Base-by-base conservation (phyloP, 2,888 invertebrate genomes). In the Drosophila greeni region DNA sequence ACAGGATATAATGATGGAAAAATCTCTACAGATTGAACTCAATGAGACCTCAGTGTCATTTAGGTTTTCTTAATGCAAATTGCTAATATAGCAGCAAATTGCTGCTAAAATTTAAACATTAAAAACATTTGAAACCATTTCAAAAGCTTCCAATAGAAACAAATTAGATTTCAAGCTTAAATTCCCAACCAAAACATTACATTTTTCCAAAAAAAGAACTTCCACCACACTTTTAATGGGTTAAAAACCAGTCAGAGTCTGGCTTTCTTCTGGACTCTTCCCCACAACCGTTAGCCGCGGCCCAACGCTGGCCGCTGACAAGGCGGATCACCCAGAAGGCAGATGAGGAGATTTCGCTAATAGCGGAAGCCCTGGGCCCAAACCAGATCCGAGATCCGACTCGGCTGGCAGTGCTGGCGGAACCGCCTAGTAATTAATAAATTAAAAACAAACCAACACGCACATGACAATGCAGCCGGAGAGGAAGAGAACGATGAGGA, bases 391-490 rank as follows among this genome's bases (percentile, higher is more conserved):
- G 24, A 39, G 49, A 43, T 51, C 43, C 49, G 23, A 29, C 9
- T 6, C 12, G 55, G 34, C 66, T 36, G 26, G 34, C 66, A 39
- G 26, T 43, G 66, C 55, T 49, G 45, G 24, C 23, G 51, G 49
- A 31, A 54, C 79, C 79, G 79, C 79, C 79, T 81, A 80, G 73
- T 80, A 80, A 80, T 80, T 80, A 83, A 80, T 83, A 80, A 83
- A 83, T 80, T 80, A 80, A 83, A 79, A 79, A 70, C 69, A 74
- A 76, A 78, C 69, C 70, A 78, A 76, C 78, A 78, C 83, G 78
- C 78, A 78, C 80, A 76, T 69, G 82, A 73, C 73, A 64, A 43
- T 37, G 53, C 24, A 8, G 24, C 16, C 11, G 26, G 16, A 29
- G 40, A 5, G 20, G 14, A 31, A 23, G 39, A 11, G 39, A 14